Evolutionary conservation across 2,797 vertebrate genomes (phyloP), one percentile per base, ranked within the genome.

Genomic region (Pangasius mekongensis): DNA sequence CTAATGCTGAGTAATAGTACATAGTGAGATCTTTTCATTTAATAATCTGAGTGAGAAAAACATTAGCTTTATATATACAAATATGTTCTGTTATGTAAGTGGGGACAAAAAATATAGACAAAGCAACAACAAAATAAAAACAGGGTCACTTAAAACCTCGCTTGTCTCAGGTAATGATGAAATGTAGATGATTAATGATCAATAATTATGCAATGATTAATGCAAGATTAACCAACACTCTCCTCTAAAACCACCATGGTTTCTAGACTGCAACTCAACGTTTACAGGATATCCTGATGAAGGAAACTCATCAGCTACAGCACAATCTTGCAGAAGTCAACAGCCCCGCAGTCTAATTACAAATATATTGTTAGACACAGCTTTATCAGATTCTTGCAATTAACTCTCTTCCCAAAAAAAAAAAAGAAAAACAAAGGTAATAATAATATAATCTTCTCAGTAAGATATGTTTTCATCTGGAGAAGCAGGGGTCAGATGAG

Each of bases 261-360:
- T 36, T 60, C 10, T 60, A 20, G 9, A 24, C 9, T 3, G 56
- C 33, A 81, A 81, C 30, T 20, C 4, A 22, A 39, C 20, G 39
- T 1, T 49, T 66, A 30, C 16, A 66, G 62, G 60, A 83, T 83
- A 66, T 66, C 81, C 81, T 83, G 81, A 30, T 20, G 24, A 66
- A 83, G 81, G 60, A 83, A 66, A 49, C 14, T 27, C 78, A 66
- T 30, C 60, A 49, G 39, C 77, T 56, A 80, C 30, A 58, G 6
- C 11, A 47, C 27, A 27, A 27, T 62, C 27, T 27, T 43, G 49
- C 27, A 27, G 5, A n/a, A 14, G 39, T 49, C 1, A 74, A 49
- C 43, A 58, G 77, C 27, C 49, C 30, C 18, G 24, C 27, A 77
- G 8, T 18, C 47, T 16, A 49, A n/a, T n/a, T n/a, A 18, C 27